phyloP scores from a whole-genome alignment of 2,888 invertebrate genomes.

The Coenonympha glycerion region DNA sequence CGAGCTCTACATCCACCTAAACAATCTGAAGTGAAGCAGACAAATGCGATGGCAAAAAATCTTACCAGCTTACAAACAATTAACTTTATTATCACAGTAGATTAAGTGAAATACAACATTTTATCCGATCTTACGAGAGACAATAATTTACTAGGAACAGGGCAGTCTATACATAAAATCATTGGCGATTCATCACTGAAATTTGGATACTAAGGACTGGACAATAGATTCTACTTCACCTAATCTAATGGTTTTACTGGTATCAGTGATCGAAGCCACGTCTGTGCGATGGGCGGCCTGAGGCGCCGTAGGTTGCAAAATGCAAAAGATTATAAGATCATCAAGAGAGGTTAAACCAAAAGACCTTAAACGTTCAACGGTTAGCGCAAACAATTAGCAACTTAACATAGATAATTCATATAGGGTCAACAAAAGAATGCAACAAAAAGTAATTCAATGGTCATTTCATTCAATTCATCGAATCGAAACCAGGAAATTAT shows the following conservation, averaged over 20 bases:
- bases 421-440: conserved; percentile 24
- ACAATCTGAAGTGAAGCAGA: conserved; percentile 54
- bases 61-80: conserved; percentile 29
- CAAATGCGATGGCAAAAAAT: conserved; percentile 33
- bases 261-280: conserved; percentile 62
- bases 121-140: conserved; percentile 44
- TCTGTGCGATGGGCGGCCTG: conserved; percentile 40
- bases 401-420: conserved; percentile 7
- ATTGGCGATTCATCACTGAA: conserved; percentile 73
- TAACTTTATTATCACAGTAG: conserved; percentile 46
- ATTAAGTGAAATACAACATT: conserved; percentile 57
- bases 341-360: conserved; percentile 30
- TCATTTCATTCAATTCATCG: conserved; percentile 25
- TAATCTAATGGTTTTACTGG: conserved; percentile 56
- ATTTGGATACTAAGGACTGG: conserved; percentile 50
- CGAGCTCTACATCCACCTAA: conserved; percentile 37
- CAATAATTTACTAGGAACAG: conserved; percentile 66
- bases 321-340: conserved; percentile 35
- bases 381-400: conserved; percentile 33
- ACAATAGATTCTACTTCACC: conserved; percentile 48
- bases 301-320: conserved; percentile 35
- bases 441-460: conserved; percentile 30
- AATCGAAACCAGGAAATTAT: conserved; percentile 28
- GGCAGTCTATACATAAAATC: conserved; percentile 64
- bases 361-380: conserved; percentile 29